Evolutionary conservation across 2,888 invertebrate species (phyloP), one percentile per base, ranked within the genome.

Genomic region (Fragum fragum): DNA sequence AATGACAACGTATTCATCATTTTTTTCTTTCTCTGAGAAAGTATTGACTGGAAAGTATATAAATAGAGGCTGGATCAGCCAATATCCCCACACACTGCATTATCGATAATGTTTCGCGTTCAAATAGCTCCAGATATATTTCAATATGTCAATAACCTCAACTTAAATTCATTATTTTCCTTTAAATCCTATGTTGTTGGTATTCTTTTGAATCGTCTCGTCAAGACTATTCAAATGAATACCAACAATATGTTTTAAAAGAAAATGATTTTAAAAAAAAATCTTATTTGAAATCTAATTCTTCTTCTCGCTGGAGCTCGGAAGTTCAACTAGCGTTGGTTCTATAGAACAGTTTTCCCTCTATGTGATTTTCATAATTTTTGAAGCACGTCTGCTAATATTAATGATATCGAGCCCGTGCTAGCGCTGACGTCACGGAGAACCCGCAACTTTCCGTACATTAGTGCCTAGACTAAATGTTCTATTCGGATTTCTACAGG

Each of bases 331-430:
- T 73, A 42, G 73, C 72, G 71, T 75, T 47, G 3, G 47, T 47
- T 61, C 61, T 52, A 52, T 39, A 32, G 72, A 59, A 72, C 57
- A 52, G 26, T 61, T 28, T 47, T 73, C 59, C 21, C 71, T 71
- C 55, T 32, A 55, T 55, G 71, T 81, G 81, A 90, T 91, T 91
- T 91, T 90, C 90, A 90, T 90, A 90, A 90, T 90, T 90, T 91
- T 87, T 90, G 89, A 90, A 89, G 83, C 88, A 83, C 87, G 87
- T 87, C 86, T 88, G 86, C 87, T 87, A 84, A 87, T 88, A 90
- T 88, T 90, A 90, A 90, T 89, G 88, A 87, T 87, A 87, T 83
- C 87, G 84, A 89, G 88, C 90, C 92, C 92, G 90, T 92, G 92
- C 91, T 76, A 73, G 70, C 69, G 79, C 71, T 92, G 92, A 92